These are phyloP conservation scores for Mormyrus lacerda DNA, from an alignment of 2,113 vertebrate species.

Conservation along the genomic window DNA sequence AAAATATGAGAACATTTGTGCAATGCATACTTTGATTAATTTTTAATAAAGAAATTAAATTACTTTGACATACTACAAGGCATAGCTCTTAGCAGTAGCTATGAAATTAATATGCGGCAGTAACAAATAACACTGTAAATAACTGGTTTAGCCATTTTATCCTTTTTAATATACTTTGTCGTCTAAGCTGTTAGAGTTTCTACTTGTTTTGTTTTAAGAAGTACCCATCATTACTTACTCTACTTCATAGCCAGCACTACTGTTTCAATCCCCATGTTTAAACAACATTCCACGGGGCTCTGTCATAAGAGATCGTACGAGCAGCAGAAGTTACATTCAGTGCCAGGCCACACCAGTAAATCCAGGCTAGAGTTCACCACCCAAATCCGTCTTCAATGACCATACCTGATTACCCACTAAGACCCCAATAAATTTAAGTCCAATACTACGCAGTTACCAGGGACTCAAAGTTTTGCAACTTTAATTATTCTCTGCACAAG, in stretches of 20 bases:
- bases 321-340: background rate
- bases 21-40: background rate
- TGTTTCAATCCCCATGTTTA: background rate
- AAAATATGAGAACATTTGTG: background rate
- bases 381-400: background rate
- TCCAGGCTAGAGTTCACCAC: background rate
- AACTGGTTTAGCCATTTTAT: background rate
- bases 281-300: background rate
- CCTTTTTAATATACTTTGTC: background rate
- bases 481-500: background rate
- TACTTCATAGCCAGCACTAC: background rate
- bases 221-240: background rate
- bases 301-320: background rate
- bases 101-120: background rate
- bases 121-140: background rate
- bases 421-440: background rate
- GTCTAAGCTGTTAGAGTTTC: background rate
- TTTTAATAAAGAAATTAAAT: background rate
- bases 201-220: background rate
- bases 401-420: background rate
- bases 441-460: background rate
- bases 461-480: background rate
- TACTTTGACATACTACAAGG: background rate
- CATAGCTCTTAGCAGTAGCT: background rate
- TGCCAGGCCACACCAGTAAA: background rate